These are phyloP conservation scores for Nannoperca australis DNA, from an alignment of 2,797 vertebrate species.

Conservation along the genomic window DNA sequence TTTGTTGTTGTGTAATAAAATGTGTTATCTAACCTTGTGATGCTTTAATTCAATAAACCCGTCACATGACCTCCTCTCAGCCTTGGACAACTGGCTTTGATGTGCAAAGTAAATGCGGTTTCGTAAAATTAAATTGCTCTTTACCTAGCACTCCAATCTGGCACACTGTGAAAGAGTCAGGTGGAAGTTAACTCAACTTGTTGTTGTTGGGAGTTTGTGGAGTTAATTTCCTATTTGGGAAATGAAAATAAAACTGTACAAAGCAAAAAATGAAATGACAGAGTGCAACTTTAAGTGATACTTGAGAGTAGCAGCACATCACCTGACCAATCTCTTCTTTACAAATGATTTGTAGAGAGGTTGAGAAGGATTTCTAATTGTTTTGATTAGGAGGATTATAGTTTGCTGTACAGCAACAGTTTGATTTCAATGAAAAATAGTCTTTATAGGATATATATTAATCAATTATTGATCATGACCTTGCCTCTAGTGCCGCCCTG, in stretches of 20 bases:
- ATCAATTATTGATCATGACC: not conserved
- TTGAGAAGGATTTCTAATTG: not conserved
- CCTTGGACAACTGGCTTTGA: conserved; percentile 16
- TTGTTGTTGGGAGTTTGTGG: too few relatives aligned
- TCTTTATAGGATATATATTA: not conserved
- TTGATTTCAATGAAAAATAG: not conserved
- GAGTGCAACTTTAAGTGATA: too few relatives aligned
- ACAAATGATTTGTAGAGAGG: too few relatives aligned
- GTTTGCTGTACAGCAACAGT: too few relatives aligned
- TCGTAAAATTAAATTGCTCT: conserved; percentile 30
- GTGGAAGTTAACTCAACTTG: not conserved
- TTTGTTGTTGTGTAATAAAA: not conserved
- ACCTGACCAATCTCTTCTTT: too few relatives aligned
- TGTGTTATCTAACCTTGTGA: not conserved
- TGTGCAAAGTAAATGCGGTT: not conserved
- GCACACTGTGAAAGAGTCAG: conserved; percentile 26
- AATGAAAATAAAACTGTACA: too few relatives aligned
- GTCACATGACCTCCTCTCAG: conserved; percentile 23
- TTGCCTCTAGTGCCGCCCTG: not conserved
- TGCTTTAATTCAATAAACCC: conserved; percentile 8
- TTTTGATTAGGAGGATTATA: not conserved
- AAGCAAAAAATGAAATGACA: too few relatives aligned
- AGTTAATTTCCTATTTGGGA: too few relatives aligned
- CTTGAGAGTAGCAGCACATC: too few relatives aligned
- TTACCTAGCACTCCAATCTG: conserved; percentile 21